Conservation (phyloP, 92 coral and sea anemone genomes). For the Phenganax subtilis region DNA sequence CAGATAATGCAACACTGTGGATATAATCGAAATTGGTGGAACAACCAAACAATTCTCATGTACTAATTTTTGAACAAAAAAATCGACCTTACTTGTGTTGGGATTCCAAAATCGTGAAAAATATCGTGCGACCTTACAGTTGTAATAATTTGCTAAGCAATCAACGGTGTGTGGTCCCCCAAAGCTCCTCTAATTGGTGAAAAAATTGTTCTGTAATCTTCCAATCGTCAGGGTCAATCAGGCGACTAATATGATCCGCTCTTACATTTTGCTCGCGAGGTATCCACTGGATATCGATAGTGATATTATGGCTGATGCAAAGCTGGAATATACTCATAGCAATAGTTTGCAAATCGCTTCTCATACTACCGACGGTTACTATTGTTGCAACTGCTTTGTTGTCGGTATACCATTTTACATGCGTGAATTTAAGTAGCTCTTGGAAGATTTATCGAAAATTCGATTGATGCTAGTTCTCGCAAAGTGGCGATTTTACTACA, state of each 20-base stretch:
- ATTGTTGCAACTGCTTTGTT: background rate
- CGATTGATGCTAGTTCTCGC: background rate
- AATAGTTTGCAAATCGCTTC: background rate
- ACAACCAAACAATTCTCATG: slow-evolving; percentile 6
- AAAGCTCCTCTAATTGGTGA: slow-evolving; percentile 31
- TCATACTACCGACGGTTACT: slow-evolving; percentile 12
- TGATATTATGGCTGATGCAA: slow-evolving; percentile 12
- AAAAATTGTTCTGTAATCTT: slow-evolving; percentile 31
- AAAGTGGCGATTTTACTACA: background rate
- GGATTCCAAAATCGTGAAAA: slow-evolving; percentile 39
- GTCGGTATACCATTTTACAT: slow-evolving; percentile 22
- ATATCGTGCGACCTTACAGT: slow-evolving; percentile 30
- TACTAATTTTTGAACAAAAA: background rate
- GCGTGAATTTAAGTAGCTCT: background rate
- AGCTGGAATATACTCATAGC: slow-evolving; percentile 23
- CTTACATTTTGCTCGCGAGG: slow-evolving; percentile 38
- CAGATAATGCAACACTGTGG: background rate
- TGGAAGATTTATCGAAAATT: slow-evolving; percentile 13
- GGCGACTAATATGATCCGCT: slow-evolving; percentile 47
- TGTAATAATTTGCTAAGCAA: slow-evolving; percentile 47
- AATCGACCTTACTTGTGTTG: background rate
- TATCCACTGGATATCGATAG: slow-evolving; percentile 44
- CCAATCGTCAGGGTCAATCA: slow-evolving; percentile 54
- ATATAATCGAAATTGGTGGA: background rate
- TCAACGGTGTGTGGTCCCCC: slow-evolving; percentile 52